Evolutionary conservation across 2,113 vertebrate species (phyloP).

Genomic region (Phoenicopterus ruber): DNA sequence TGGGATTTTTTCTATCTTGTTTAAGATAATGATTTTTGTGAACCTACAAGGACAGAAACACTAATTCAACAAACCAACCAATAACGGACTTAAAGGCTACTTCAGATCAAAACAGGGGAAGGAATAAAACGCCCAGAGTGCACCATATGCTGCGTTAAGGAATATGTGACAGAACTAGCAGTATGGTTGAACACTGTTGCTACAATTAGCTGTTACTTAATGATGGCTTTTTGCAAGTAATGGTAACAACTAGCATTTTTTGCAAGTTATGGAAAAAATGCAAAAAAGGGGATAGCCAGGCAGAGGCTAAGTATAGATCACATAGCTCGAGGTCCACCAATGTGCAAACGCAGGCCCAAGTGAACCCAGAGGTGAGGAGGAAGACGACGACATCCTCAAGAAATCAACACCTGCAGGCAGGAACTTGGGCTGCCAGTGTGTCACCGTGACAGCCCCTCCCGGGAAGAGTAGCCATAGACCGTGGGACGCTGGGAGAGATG

Average conservation of each 20-base stretch:
- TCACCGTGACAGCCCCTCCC: background rate
- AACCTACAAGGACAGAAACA: conserved; percentile 59
- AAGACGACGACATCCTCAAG: background rate
- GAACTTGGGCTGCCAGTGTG: background rate
- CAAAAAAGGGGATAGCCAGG: background rate
- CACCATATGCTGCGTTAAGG: background rate
- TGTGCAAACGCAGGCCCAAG: background rate
- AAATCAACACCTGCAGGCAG: background rate
- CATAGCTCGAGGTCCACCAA: background rate
- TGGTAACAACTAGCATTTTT: background rate
- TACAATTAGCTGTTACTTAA: background rate
- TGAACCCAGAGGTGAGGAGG: background rate
- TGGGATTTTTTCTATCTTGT: background rate
- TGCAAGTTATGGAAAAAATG: background rate
- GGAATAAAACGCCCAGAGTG: background rate
- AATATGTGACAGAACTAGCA: background rate
- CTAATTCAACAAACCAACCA: conserved; percentile 28
- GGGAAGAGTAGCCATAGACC: background rate
- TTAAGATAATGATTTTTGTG: background rate
- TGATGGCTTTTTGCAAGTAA: background rate
- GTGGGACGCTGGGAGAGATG: background rate
- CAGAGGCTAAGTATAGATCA: background rate
- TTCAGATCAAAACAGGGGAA: background rate
- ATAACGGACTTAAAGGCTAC: background rate
- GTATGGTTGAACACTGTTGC: background rate